These are phyloP conservation scores for Leucania comma DNA, from an alignment of 2,888 invertebrate genomes.

Conservation along the genomic window DNA sequence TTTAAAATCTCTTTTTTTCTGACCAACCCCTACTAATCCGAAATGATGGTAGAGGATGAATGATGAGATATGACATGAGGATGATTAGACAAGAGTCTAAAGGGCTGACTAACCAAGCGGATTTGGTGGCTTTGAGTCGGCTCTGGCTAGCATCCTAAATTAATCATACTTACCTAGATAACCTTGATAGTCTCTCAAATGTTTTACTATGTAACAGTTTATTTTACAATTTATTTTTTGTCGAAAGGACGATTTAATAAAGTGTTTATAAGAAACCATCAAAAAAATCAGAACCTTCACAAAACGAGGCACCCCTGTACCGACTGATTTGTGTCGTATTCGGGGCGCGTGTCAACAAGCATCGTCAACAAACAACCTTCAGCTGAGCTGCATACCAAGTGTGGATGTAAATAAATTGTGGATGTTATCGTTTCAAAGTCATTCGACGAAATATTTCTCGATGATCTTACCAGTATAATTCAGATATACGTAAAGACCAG, in stretches of 20 bases:
- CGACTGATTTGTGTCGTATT: conserved; percentile 70
- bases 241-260: not conserved
- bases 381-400: conserved; percentile 72
- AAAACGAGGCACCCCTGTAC: conserved; percentile 34
- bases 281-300: not conserved
- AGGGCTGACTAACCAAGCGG: not conserved
- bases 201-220: not conserved
- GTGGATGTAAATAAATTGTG: conserved; percentile 63
- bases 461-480: not conserved
- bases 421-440: conserved; percentile 68
- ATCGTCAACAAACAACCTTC: conserved; percentile 86
- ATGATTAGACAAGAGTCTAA: not conserved
- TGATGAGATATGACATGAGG: too few relatives aligned
- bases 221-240: not conserved
- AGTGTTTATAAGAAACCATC: not conserved
- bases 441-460: conserved; percentile 26
- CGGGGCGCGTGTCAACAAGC: conserved; percentile 78
- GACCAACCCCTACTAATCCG: too few relatives aligned
- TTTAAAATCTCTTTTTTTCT: too few relatives aligned
- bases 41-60: not conserved
- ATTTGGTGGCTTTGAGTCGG: not conserved
- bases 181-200: not conserved
- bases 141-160: too few relatives aligned
- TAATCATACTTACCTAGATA: too few relatives aligned
- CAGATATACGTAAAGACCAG: not conserved